Percentiles rank a stretch among this genome's conserved stretches.
phyloP scores from a whole-genome alignment of 2,888 invertebrate genomes.

The Cephus nigrinus region DNA sequence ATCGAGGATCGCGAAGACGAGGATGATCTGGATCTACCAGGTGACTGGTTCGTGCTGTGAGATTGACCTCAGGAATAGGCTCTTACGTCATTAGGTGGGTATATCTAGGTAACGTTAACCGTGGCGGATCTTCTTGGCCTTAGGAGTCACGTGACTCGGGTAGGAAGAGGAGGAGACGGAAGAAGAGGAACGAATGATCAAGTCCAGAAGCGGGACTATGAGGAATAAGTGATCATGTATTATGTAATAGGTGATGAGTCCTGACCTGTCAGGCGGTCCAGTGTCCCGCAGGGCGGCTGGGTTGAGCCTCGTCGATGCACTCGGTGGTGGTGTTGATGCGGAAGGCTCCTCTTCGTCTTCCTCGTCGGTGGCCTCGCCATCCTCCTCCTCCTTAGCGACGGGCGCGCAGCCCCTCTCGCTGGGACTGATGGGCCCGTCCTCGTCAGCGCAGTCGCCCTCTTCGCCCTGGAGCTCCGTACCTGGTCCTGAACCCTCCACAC shows the following conservation, averaged over 20 bases:
- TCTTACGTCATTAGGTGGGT: too few species aligned
- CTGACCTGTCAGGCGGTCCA: conserved; percentile 57
- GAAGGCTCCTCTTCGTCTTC: conserved; percentile 59
- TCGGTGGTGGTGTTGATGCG: conserved; percentile 52
- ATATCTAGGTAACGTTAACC: too few species aligned
- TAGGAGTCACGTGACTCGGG: too few species aligned
- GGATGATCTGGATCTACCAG: too few species aligned
- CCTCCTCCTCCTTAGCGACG: conserved; percentile 66
- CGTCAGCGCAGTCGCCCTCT: conserved; percentile 71
- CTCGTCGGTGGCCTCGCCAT: conserved; percentile 65
- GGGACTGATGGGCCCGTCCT: conserved; percentile 70
- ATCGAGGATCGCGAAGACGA: too few species aligned
- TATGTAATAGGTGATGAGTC: not conserved
- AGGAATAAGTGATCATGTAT: too few species aligned
- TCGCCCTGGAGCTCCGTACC: conserved; percentile 68
- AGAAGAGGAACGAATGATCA: too few species aligned
- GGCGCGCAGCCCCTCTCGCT: conserved; percentile 66
- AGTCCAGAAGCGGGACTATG: too few species aligned
- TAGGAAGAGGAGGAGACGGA: too few species aligned
- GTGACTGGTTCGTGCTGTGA: too few species aligned
- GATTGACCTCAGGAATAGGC: too few species aligned
- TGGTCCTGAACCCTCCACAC: conserved; percentile 61
- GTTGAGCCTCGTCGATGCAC: conserved; percentile 56
- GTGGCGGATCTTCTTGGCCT: too few species aligned
- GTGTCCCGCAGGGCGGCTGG: conserved; percentile 59